Evolutionary conservation across 2,888 invertebrate species (phyloP).

Genomic region (Luperina nickerlii): DNA sequence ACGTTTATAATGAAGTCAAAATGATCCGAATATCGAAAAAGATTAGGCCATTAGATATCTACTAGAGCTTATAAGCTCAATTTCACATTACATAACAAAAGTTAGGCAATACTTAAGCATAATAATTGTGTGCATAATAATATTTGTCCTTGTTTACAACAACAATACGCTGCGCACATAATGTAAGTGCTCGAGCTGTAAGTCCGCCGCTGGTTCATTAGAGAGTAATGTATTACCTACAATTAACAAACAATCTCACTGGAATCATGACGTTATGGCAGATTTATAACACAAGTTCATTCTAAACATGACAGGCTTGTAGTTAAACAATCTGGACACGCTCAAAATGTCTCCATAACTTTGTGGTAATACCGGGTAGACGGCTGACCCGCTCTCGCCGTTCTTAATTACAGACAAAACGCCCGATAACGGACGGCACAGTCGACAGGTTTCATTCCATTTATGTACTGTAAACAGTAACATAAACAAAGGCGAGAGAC

Average conservation of each 20-base stretch:
- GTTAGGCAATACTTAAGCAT: neutral
- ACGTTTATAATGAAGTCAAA: neutral
- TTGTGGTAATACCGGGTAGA: constrained; percentile 79
- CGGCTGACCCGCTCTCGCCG: constrained; percentile 81
- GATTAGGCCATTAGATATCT: neutral
- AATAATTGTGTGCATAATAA: constrained; percentile 30
- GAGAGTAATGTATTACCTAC: constrained; percentile 69
- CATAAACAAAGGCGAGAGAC: constrained; percentile 81
- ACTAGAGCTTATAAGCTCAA: neutral
- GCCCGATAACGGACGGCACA: constrained; percentile 83
- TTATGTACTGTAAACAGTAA: constrained; percentile 83
- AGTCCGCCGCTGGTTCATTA: constrained; percentile 64
- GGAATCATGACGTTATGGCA: constrained; percentile 73
- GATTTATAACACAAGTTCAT: constrained; percentile 79
- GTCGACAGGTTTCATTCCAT: constrained; percentile 83
- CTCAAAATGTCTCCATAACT: constrained; percentile 84
- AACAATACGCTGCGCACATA: constrained; percentile 39
- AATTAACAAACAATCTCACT: constrained; percentile 74
- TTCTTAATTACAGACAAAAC: constrained; percentile 89
- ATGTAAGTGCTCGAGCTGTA: constrained; percentile 42
- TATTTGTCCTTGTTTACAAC: constrained; percentile 23
- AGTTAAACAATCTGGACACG: constrained; percentile 81
- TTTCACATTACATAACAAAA: neutral
- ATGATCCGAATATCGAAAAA: neutral
- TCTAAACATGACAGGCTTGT: constrained; percentile 80